A percentile compares a stretch with the other conserved stretches of the same genome.
phyloP scores from a whole-genome alignment of 2,888 invertebrate genomes.

The Agrypnus murinus region DNA sequence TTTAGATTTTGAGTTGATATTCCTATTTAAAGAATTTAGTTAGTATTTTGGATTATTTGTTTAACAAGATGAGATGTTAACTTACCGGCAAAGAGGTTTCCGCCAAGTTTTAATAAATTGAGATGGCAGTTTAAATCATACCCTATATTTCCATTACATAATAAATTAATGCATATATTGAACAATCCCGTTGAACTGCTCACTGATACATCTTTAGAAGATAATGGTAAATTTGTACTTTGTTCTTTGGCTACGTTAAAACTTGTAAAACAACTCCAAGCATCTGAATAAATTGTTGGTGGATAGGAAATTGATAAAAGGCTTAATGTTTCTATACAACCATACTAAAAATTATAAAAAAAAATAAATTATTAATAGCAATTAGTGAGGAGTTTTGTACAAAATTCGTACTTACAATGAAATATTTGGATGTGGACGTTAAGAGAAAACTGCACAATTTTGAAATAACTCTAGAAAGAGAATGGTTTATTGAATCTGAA shows the following conservation, averaged over 20 bases:
- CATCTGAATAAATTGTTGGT: constrained; percentile 78
- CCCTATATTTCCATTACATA: constrained; percentile 72
- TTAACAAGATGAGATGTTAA: background rate
- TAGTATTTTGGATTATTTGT: constrained; percentile 1
- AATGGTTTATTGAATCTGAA: constrained; percentile 70
- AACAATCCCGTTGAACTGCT: constrained; percentile 64
- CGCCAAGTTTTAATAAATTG: constrained; percentile 73
- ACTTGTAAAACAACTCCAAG: constrained; percentile 76
- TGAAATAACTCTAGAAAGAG: constrained; percentile 75
- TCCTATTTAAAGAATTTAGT: constrained; percentile 32
- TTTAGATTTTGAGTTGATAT: constrained; percentile 53
- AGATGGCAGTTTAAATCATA: constrained; percentile 74
- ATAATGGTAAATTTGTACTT: constrained; percentile 45
- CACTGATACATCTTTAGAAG: constrained; percentile 45
- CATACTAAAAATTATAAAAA: constrained; percentile 75
- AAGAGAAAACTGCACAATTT: constrained; percentile 74
- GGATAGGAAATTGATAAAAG: constrained; percentile 79
- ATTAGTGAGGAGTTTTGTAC: constrained; percentile 6
- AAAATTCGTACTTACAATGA: constrained; percentile 75
- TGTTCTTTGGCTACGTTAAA: constrained; percentile 41
- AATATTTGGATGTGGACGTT: constrained; percentile 79
- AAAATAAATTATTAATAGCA: constrained; percentile 52
- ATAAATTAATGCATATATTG: constrained; percentile 67
- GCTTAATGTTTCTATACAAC: constrained; percentile 81
- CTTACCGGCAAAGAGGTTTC: constrained; percentile 76